Evolutionary conservation across 2,113 vertebrate genomes (phyloP), one percentile per base, ranked within the genome.

Genomic region (Coptodon rendalli): DNA sequence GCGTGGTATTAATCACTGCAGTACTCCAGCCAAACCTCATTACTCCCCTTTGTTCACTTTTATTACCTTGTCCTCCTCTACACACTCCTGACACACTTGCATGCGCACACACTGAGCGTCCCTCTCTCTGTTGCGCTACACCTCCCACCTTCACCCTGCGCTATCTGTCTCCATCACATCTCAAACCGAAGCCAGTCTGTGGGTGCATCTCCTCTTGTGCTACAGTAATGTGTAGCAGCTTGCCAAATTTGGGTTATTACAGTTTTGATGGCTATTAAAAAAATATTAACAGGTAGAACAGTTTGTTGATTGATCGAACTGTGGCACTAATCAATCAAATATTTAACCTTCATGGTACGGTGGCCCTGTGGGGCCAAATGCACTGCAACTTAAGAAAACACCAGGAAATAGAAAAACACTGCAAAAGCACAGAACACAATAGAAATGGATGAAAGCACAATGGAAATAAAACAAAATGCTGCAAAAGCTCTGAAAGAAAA

Each of bases 41-140:
- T 87, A 90, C 88, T 92, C 66, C 54, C 48, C 85, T 90, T 92
- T 93, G 82, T 90, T 94, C 91, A 66, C 89, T 89, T 89, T 91
- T 93, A 91, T 87, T 89, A 82, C 81, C 66, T 79, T 36, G 59
- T 91, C 61, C 82, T 92, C 84, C 73, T 82, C 83, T 66, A 43
- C 85, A 68, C 85, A 84, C 87, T 83, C 50, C 24, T 9, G 12
- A 73, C 80, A 83, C 84, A 85, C 86, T 82, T 38, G 17, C 24
- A 11, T 83, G 40, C 36, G 5, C 87, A 85, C 66, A 76, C 54
- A 52, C 71, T 5, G 4, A 48, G 22, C 6, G 6, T 59, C 52
- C 34, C 5, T 82, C 56, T 57, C 34, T 83, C 16, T 85, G 2
- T 34, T 19, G 12, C 19, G 7, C 59, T 36, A 29, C 54, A 38